These are phyloP conservation scores for Casuarius casuarius DNA, from an alignment of 2,113 vertebrate species.

Conservation along the genomic window DNA sequence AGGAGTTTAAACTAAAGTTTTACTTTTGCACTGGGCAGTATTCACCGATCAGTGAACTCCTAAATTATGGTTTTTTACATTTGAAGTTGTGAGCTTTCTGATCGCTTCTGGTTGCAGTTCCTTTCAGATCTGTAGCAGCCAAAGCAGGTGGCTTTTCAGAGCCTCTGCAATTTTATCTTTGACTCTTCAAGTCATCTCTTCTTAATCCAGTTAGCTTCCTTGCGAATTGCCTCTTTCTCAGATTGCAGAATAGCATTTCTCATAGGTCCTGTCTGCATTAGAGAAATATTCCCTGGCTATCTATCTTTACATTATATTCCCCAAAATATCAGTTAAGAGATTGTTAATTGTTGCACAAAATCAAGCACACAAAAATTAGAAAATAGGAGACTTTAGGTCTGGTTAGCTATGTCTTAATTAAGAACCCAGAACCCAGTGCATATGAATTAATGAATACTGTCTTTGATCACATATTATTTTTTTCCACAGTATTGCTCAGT, in stretches of 20 bases:
- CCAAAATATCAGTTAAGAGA: neutral
- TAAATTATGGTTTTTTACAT: neutral
- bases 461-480: neutral
- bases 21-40: neutral
- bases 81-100: neutral
- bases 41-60: rapidly evolving
- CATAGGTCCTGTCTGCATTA: neutral
- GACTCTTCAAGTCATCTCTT: neutral
- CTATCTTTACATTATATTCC: neutral
- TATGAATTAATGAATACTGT: neutral
- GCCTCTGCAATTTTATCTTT: neutral
- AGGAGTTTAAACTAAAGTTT: neutral
- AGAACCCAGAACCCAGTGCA: neutral
- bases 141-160: neutral
- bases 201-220: neutral
- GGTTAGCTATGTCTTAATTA: neutral
- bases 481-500: neutral
- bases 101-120: neutral
- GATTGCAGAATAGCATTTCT: neutral
- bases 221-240: neutral
- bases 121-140: neutral
- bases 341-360: neutral
- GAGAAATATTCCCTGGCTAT: neutral
- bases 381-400: neutral
- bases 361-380: neutral